Evolutionary conservation across 2,888 invertebrate genomes (phyloP), one percentile per base, ranked within the genome.

Genomic region (Lepidonotus clava): DNA sequence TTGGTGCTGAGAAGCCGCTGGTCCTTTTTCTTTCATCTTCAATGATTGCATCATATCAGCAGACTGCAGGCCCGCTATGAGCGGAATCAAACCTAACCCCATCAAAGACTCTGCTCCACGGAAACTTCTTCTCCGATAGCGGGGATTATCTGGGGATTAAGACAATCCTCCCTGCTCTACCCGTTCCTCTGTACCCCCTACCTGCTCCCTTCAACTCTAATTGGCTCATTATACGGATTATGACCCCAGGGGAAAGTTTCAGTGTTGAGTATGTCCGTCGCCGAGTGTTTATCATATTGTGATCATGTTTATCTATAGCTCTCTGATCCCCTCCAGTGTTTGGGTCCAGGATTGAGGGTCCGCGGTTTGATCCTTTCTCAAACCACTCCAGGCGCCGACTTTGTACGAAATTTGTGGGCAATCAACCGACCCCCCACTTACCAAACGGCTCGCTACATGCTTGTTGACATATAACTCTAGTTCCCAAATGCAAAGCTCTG

Each of bases 1-100:
- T 71, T 71, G 71, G 21, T 21, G 36, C 14, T 38, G 24, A 71
- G 71, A 34, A 34, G 38, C 11, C 14, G 71, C 71, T 8, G 71
- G 71, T 11, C 18, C 36, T 34, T 56, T 71, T 71, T 71, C 71
- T 38, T 38, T 71, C 36, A 71, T 71, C 71, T 71, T 1, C 71
- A 34, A n/a, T 34, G 71, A 71, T 71, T 71, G 38, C 71, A 71
- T 71, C 71, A 71, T 71, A 71, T 71, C 71, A 71, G 71, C 71
- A 71, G 38, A 38, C 71, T 36, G 21, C 71, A 71, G 71, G 14
- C 34, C 18, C n/a, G n/a, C n/a, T n/a, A n/a, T n/a, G n/a, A n/a
- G n/a, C n/a, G n/a, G 36, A 61, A 24, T 28, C 61, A n/a, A n/a
- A 18, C 61, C 2, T 61, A 11, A 1, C n/a, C n/a, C 28, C 61